Evolutionary conservation across 2,888 invertebrate genomes (phyloP).

Genomic region (Noctua janthe): DNA sequence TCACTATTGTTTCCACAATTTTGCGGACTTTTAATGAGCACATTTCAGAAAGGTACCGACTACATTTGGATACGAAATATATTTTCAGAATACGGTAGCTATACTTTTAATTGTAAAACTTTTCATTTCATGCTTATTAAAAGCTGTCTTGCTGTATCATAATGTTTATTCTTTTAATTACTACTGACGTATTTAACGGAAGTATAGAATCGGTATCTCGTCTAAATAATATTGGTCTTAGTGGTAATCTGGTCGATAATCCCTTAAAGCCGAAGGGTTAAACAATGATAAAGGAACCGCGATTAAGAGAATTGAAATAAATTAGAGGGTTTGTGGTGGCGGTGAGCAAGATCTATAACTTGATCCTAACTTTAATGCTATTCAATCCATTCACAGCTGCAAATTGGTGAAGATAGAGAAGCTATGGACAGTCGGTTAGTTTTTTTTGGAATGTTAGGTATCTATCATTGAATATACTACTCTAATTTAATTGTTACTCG

Average conservation of each 20-base stretch:
- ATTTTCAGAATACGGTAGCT: constrained; percentile 3
- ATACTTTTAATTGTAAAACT: constrained; percentile 3
- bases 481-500: background rate
- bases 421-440: background rate
- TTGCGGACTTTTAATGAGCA: constrained; percentile 10
- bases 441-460: background rate
- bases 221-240: background rate
- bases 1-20: constrained; percentile 1
- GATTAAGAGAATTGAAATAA: constrained; percentile 34
- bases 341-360: constrained; percentile 24
- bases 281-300: constrained; percentile 13
- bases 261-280: background rate
- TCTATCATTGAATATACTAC: background rate
- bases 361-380: constrained; percentile 14
- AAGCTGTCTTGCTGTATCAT: constrained; percentile 22
- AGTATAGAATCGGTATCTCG: background rate
- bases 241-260: constrained; percentile 9
- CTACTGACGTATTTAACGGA: background rate
- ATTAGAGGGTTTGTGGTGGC: constrained; percentile 10
- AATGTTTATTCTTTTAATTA: background rate
- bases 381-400: constrained; percentile 5
- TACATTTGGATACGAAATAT: constrained; percentile 10
- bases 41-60: background rate
- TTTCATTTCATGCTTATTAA: constrained; percentile 30
- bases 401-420: background rate